phyloP scores from a whole-genome alignment of 1,140 invertebrate genomes.

The roundworm (Caenorhabditis elegans) region WBcel235 BX284602.5:14086501-14087000 shows the following conservation, averaged over 20 bases:
- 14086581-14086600: too few species aligned
- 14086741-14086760: background rate
- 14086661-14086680: background rate
- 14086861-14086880: background rate
- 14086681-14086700: background rate
- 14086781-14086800: background rate
- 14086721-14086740: background rate
- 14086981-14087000: background rate
- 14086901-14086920: background rate
- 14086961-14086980: background rate
- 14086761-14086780: background rate
- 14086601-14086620: too few species aligned
- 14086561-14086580: too few species aligned
- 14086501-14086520: too few species aligned
- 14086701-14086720: background rate
- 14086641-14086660: background rate
- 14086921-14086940: background rate
- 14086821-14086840: background rate
- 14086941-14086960: background rate
- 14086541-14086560: too few species aligned
- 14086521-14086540: too few species aligned
- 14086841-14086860: background rate
- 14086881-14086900: background rate
- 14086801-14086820: background rate
- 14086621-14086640: too few species aligned